These are phyloP conservation scores for Oreochromis aureus DNA, from an alignment of 2,113 vertebrate genomes.

Conservation along the genomic window DNA sequence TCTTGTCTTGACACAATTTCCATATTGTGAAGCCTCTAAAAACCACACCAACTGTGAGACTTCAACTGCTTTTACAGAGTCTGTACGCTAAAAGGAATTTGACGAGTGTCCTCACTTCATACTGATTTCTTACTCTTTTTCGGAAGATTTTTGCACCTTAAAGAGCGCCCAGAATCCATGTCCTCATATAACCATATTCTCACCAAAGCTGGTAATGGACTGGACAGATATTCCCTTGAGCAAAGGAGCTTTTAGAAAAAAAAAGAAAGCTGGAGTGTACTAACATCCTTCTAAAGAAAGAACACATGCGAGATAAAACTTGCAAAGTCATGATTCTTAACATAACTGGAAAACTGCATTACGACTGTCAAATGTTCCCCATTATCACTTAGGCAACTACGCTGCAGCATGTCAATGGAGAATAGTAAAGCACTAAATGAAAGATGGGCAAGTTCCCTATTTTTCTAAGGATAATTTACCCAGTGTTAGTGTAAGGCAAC, in stretches of 20 bases:
- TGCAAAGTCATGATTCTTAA: neutral
- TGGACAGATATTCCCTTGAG: constrained; percentile 41
- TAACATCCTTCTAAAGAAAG: constrained; percentile 1
- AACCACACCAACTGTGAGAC: neutral
- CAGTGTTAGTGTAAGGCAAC: neutral
- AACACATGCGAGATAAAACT: neutral
- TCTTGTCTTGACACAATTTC: neutral
- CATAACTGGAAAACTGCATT: neutral
- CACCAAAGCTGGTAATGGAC: constrained; percentile 31
- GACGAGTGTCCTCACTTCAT: neutral
- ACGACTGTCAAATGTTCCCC: neutral
- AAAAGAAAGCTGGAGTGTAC: neutral
- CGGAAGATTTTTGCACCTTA: constrained; percentile 19
- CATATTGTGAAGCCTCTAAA: neutral
- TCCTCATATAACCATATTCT: constrained; percentile 26
- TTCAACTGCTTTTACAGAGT: neutral
- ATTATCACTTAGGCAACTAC: neutral
- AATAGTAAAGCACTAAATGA: neutral
- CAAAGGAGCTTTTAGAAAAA: constrained; percentile 16
- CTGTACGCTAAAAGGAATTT: neutral
- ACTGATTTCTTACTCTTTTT: neutral
- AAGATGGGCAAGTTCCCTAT: neutral
- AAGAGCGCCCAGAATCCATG: constrained; percentile 3
- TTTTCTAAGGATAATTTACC: neutral
- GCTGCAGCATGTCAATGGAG: neutral